Evolutionary conservation across 2,797 vertebrate species (phyloP).

Genomic region (Moxostoma hubbsi): DNA sequence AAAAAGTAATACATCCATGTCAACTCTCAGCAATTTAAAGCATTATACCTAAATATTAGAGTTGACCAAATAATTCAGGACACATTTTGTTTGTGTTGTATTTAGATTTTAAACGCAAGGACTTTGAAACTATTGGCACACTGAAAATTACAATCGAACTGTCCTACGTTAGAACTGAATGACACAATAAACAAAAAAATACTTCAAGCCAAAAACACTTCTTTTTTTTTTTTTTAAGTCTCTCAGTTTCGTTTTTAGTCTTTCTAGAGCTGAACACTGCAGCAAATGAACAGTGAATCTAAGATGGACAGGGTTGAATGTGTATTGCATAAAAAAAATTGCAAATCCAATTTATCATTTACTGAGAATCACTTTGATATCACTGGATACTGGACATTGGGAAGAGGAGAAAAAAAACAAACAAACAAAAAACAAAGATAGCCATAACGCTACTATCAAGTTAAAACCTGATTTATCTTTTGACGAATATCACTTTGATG

Average conservation of each 20-base stretch:
- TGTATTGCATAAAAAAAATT: no score
- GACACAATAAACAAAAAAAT: neutral
- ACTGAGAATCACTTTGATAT: no score
- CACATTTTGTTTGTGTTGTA: neutral
- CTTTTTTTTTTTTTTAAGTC: no score
- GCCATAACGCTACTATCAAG: neutral
- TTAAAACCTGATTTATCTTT: neutral
- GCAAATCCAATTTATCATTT: no score
- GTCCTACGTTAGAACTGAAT: neutral
- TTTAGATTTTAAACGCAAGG: neutral
- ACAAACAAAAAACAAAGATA: no score
- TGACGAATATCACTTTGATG: neutral
- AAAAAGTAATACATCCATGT: neutral
- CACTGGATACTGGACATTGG: no score
- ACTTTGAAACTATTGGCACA: neutral
- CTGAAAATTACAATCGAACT: neutral
- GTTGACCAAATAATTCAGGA: neutral
- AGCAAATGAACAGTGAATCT: neutral
- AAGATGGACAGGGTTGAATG: no score
- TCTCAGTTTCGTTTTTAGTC: no score
- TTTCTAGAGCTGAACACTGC: neutral
- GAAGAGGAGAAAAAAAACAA: no score
- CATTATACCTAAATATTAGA: neutral
- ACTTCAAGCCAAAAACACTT: neutral
- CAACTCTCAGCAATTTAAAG: conserved; percentile 22